Conservation (phyloP, 2,113 vertebrate species). For the Cyanoliseus patagonus region DNA sequence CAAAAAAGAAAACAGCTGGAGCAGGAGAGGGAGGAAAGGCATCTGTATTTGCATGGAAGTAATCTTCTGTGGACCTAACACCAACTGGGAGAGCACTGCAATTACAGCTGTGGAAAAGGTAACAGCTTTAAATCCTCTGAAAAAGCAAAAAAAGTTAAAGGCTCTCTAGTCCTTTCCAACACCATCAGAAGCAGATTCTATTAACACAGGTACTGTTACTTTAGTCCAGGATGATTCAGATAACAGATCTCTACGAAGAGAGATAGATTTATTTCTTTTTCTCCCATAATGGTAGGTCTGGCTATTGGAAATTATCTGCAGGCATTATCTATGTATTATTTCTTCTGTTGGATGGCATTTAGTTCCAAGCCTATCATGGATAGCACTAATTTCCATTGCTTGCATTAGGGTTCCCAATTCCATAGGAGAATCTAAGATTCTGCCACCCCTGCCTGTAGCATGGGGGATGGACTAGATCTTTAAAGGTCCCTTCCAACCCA, state of each 20-base stretch:
- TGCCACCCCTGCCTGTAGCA: background rate
- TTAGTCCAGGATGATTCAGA: background rate
- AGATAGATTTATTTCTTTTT: background rate
- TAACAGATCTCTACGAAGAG: background rate
- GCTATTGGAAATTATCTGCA: background rate
- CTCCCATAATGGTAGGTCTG: background rate
- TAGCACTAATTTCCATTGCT: background rate
- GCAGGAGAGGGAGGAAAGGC: background rate
- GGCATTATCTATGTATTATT: background rate
- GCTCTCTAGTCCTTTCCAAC: background rate
- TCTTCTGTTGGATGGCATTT: background rate
- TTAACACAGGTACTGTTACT: background rate
- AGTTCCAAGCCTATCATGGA: background rate
- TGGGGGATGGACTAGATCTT: background rate
- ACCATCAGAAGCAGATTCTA: background rate
- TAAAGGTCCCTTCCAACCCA: background rate
- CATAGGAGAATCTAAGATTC: background rate
- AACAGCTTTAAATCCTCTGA: background rate
- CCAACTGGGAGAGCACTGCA: background rate
- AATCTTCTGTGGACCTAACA: background rate
- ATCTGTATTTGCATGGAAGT: background rate
- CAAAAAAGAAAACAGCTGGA: background rate
- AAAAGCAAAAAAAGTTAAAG: background rate
- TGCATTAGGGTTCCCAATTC: background rate
- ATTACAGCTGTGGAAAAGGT: background rate